Base-by-base conservation (phyloP, 2,797 vertebrate genomes). In the Onychomys leucogaster region DNA sequence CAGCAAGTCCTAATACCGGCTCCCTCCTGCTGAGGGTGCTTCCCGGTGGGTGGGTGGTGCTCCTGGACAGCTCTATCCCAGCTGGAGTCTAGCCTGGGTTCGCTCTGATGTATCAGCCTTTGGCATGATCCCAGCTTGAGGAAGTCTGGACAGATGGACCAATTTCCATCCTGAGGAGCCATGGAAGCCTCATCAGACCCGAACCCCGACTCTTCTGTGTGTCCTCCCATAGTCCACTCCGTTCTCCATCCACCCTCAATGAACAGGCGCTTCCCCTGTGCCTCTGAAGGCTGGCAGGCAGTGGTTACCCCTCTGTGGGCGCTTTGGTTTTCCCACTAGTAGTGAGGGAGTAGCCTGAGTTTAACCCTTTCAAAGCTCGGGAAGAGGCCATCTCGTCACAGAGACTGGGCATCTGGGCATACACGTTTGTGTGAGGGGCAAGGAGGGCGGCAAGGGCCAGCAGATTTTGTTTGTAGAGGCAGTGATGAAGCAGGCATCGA, bases 21-120 rank as follows among this genome's bases (percentile, higher is more conserved):
- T 96, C 85, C 41, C 82, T 76, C 90, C 92, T 96, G 94, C 96
- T 80, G 63, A 2, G 90, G 71, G 91, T 10, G 84, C 61, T n/a
- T 81, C 34, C 0, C 9, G 0, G 87, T n/a, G 83, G 83, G 84
- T 85, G 86, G 93, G 87, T 76, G 49, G 49, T 12, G 49, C 67
- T 88, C 75, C 75, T 41, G 37, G 83, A 78, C 73, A 71, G 69
- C 17, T 95, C 63, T 10, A 34, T 90, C 96, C 94, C 85, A 88
- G 80, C 77, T 67, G 34, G 67, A 90, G 86, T 34, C 29, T 8
- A 73, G 93, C 52, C 80, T 0, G 1, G 87, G 69, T 67, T 92
- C 41, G 5, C 5, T 73, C 57, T 89, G 65, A 81, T 89, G 88
- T 83, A 95, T 82, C 93, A 91, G 85, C 65, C 55, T 52, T 49